These are phyloP conservation scores for Perognathus longimembris DNA, from an alignment of 2,113 vertebrate genomes.

Conservation along the genomic window DNA sequence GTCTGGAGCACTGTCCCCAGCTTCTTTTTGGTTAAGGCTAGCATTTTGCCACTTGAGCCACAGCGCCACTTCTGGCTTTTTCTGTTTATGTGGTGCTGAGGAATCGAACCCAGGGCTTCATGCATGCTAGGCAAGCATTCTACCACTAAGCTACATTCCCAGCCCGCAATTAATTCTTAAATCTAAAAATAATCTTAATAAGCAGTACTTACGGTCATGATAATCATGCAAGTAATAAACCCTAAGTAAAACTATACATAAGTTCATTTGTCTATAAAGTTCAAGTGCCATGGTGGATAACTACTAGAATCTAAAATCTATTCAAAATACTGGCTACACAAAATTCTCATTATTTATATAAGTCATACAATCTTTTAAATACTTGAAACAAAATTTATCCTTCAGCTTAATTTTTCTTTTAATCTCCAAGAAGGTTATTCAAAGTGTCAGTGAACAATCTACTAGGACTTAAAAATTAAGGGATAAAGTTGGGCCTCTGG, in stretches of 20 bases:
- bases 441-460: neutral
- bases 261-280: neutral
- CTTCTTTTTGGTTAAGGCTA: no score
- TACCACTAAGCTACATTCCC: no score
- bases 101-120: no score
- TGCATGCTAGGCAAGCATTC: no score
- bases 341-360: neutral
- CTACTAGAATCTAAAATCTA: neutral
- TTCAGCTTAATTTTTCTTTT: neutral
- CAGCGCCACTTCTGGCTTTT: no score
- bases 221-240: neutral
- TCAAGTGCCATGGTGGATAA: neutral
- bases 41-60: no score
- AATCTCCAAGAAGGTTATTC: constrained; percentile 33
- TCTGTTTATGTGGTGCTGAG: no score
- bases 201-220: neutral
- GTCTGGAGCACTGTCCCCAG: no score
- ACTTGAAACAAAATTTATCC: constrained; percentile 20
- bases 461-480: neutral
- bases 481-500: neutral
- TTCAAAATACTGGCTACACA: neutral
- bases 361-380: constrained; percentile 50
- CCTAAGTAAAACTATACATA: neutral
- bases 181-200: no score
- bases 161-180: no score